Evolutionary conservation across 2,113 vertebrate genomes (phyloP), one percentile per base, ranked within the genome.

Genomic region (Bettongia penicillata): DNA sequence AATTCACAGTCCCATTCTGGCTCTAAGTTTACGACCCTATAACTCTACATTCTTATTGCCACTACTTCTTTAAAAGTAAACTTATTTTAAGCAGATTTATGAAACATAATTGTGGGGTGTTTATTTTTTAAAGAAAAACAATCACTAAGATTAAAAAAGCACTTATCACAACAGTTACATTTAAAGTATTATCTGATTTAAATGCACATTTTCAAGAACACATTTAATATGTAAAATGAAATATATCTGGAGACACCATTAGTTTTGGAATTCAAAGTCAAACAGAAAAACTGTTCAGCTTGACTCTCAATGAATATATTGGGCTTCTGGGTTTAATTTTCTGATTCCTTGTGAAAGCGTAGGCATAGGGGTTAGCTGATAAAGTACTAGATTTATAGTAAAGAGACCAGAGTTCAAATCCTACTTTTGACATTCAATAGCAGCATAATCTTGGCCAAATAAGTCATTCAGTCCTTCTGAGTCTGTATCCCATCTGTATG

Each of bases 111-210:
- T 48, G 26, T 0, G 91, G 50, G n/a, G 55, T 8, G 9, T 49
- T 47, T 51, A 16, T 31, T 84, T 92, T 92, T 31, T 53, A 49
- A 91, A 61, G 57, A 61, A 61, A 68, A 11, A 48, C 53, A 28
- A 50, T 43, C 90, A 92, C 90, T 84, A 50, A 52, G 22, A 89
- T 26, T 47, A 55, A 92, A 96, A 91, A 90, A 89, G 90, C 55
- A 96, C 2, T 93, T 61, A 68, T 49, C 91, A n/a, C 6, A 47
- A 57, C 90, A 51, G 84, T 11, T 51, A 26, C 2, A 53, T 91
- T 84, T 51, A 26, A 91, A 68, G n/a, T 95, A 24, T 11, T 51
- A 49, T 94, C 16, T 48, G 53, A 89, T 77, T 53, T 47, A 51
- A 31, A 37, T 43, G 90, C 23, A 89, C 24, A 50, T 1, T 23